Evolutionary conservation across 2,888 invertebrate species (phyloP).

Genomic region (Sphecodes monilicornis): DNA sequence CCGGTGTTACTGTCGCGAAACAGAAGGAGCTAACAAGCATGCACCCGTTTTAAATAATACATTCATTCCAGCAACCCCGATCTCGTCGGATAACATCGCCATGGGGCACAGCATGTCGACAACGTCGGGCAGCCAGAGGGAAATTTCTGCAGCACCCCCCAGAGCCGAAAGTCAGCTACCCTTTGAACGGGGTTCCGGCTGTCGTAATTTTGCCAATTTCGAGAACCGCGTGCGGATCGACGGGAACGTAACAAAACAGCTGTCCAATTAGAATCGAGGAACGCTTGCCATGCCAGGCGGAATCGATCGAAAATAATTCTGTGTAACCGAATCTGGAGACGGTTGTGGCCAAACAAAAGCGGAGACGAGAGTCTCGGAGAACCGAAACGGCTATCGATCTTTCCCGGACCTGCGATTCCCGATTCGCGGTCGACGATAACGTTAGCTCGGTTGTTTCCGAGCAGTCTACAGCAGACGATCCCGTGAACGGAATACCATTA

Average conservation of each 20-base stretch:
- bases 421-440: neutral
- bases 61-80: neutral
- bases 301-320: neutral
- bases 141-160: neutral
- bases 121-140: neutral
- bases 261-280: neutral
- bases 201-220: neutral
- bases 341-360: neutral
- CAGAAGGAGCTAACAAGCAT: conserved; percentile 16
- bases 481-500: conserved; percentile 16
- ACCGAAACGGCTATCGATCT: neutral
- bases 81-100: neutral
- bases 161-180: neutral
- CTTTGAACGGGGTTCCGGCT: neutral
- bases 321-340: neutral
- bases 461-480: neutral
- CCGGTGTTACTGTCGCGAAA: neutral
- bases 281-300: neutral
- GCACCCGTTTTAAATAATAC: conserved; percentile 4
- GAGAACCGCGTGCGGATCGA: neutral
- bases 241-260: neutral
- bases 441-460: neutral
- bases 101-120: no score
- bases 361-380: neutral
- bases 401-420: neutral